These are phyloP conservation scores for Chaetura pelagica DNA, from an alignment of 2,113 vertebrate species.

Conservation along the genomic window DNA sequence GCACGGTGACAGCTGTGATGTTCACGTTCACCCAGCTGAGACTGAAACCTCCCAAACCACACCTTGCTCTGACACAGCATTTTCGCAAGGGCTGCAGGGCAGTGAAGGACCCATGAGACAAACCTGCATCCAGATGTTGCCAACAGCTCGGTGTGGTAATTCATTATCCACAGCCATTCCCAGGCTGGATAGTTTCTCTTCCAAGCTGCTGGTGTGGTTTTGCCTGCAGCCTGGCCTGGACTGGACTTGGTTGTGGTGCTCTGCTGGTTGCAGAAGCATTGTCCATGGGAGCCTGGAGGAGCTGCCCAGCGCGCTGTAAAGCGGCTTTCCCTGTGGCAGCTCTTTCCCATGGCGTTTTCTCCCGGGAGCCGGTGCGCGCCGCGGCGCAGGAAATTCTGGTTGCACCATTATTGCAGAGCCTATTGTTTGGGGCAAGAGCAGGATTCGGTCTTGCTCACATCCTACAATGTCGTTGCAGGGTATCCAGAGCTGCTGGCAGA, in stretches of 20 bases:
- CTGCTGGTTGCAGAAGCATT: background rate
- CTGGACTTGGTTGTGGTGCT: background rate
- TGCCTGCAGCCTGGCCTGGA: background rate
- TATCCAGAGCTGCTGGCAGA: background rate
- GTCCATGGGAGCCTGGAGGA: background rate
- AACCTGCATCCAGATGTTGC: background rate
- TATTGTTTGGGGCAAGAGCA: constrained; percentile 39
- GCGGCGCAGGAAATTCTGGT: constrained; percentile 48
- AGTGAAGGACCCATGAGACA: background rate
- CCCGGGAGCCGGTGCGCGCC: background rate
- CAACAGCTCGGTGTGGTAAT: background rate
- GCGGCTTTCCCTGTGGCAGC: background rate
- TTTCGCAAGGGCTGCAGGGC: background rate
- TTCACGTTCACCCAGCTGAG: background rate
- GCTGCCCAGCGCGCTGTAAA: background rate
- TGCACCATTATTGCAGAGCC: constrained; percentile 9
- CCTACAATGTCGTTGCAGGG: background rate
- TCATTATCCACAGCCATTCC: background rate
- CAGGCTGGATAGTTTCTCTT: background rate
- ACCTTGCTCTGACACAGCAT: rapidly evolving
- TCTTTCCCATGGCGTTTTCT: constrained; percentile 22
- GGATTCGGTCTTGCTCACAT: constrained; percentile 1
- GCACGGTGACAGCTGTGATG: rapidly evolving
- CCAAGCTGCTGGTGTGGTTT: background rate
- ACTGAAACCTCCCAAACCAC: background rate